Conservation (phyloP, 2,888 invertebrate genomes). For the Polia nebulosa region DNA sequence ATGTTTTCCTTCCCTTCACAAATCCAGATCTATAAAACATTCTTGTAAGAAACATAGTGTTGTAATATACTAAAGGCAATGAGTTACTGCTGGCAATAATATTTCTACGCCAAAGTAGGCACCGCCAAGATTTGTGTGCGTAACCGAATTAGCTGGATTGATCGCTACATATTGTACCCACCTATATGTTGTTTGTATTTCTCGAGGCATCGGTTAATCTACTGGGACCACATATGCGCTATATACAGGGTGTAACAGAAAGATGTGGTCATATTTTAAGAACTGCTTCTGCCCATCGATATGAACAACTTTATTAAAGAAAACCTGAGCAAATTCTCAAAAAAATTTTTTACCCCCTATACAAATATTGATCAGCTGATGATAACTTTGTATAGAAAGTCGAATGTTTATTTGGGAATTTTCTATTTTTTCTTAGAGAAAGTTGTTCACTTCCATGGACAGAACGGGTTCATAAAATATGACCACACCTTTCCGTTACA, state of each 20-base stretch:
- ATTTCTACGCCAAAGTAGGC: slow-evolving; percentile 43
- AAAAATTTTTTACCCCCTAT: too few species aligned
- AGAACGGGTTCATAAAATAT: too few species aligned
- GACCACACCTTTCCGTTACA: too few species aligned
- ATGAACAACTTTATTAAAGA: too few species aligned
- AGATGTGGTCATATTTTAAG: too few species aligned
- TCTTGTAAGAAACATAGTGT: slow-evolving; percentile 13
- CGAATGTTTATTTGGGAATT: too few species aligned
- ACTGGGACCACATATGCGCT: slow-evolving; percentile 8
- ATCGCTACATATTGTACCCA: slow-evolving; percentile 33
- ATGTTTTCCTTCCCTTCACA: not conserved
- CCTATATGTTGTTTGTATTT: slow-evolving; percentile 43
- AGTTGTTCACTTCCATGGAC: too few species aligned
- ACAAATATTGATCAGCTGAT: too few species aligned
- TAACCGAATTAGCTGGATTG: slow-evolving; percentile 58
- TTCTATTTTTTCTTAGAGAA: too few species aligned
- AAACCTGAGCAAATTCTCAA: too few species aligned
- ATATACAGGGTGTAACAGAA: not conserved
- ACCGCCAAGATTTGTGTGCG: slow-evolving; percentile 49
- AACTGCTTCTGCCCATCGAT: too few species aligned
- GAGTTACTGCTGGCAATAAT: slow-evolving; percentile 40
- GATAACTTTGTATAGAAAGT: too few species aligned
- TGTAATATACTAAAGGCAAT: slow-evolving; percentile 32
- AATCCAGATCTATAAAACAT: slow-evolving; percentile 9
- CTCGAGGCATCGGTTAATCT: slow-evolving; percentile 34